Conservation (phyloP, 2,797 vertebrate genomes). For the Heteromormyrus szaboi region DNA sequence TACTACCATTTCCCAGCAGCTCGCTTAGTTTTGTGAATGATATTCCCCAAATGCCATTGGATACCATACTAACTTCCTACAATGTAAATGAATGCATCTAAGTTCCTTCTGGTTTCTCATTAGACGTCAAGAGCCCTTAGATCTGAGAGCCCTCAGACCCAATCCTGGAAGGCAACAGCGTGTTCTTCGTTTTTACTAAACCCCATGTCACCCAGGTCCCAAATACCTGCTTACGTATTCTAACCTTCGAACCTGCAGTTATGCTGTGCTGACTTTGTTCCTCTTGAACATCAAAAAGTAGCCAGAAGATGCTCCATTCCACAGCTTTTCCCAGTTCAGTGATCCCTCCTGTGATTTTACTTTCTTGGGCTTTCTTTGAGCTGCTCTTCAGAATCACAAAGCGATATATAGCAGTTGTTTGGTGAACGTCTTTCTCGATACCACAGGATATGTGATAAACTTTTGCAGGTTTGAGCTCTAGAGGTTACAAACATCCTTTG, state of each 20-base stretch:
- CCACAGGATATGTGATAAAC: neutral
- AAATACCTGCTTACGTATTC: neutral
- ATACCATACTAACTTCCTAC: constrained; percentile 24
- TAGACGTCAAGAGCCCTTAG: constrained; percentile 5
- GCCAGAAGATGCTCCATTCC: neutral
- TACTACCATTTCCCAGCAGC: constrained; percentile 17
- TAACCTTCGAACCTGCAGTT: neutral
- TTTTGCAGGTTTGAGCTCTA: neutral
- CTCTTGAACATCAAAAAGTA: neutral
- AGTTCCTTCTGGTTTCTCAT: constrained; percentile 4
- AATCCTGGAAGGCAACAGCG: neutral
- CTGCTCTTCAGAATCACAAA: neutral
- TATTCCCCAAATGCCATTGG: constrained; percentile 21
- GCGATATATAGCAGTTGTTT: neutral
- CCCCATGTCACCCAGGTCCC: neutral
- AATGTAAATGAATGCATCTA: constrained; percentile 17
- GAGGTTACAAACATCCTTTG: neutral
- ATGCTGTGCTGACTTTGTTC: constrained; percentile 4
- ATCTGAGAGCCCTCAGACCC: neutral
- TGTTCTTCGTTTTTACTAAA: neutral
- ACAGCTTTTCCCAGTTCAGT: neutral
- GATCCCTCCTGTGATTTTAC: neutral
- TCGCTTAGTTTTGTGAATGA: constrained; percentile 31
- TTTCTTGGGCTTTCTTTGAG: neutral
- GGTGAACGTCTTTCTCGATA: neutral